Conservation (phyloP, 2,888 invertebrate species). For the Apamea anceps region DNA sequence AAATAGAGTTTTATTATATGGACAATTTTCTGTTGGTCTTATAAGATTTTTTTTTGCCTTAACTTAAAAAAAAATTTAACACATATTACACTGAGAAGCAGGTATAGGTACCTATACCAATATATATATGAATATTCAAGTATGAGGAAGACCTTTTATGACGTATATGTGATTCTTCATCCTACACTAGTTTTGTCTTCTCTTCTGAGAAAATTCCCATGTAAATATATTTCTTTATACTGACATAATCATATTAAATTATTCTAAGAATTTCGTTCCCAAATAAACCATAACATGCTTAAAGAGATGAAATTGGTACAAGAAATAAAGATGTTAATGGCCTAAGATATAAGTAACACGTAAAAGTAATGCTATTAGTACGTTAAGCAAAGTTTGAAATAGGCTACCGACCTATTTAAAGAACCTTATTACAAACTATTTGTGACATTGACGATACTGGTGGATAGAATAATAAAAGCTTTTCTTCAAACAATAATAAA, state of each 20-base stretch:
- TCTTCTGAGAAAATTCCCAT: neutral
- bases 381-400: conserved; percentile 6
- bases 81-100: too few species aligned
- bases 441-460: neutral
- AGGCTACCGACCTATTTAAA: conserved; percentile 28
- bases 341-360: conserved; percentile 3
- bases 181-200: neutral
- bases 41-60: neutral
- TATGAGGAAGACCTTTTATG: neutral
- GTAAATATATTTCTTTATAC: neutral
- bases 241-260: neutral
- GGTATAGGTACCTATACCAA: too few species aligned
- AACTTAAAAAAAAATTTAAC: too few species aligned
- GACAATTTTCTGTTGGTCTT: neutral
- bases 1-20: neutral
- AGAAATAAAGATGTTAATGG: conserved; percentile 16
- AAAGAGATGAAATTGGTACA: neutral
- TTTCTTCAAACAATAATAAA: conserved; percentile 20
- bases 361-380: conserved; percentile 19
- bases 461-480: neutral
- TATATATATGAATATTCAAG: too few species aligned
- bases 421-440: conserved; percentile 12
- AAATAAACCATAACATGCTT: neutral
- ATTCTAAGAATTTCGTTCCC: neutral
- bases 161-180: neutral